Percentiles rank a stretch among this genome's conserved stretches.
These are phyloP conservation scores for Acrobasis consociella DNA, from an alignment of 2,888 invertebrate genomes.

Conservation along the genomic window DNA sequence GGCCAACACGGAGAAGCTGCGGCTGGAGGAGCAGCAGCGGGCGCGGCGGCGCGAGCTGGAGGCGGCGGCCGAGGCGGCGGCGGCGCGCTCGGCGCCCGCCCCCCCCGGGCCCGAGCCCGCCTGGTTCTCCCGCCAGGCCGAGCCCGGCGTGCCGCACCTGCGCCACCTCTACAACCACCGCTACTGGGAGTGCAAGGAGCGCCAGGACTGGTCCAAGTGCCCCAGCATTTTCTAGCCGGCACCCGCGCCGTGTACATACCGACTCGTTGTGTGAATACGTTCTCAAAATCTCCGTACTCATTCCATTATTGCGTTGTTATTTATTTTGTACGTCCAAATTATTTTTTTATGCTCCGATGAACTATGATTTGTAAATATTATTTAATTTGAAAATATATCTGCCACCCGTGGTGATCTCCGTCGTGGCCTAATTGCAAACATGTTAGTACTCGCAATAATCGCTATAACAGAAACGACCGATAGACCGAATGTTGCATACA, in stretches of 20 bases:
- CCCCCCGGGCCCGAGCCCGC: constrained; percentile 88
- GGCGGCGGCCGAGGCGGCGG: constrained; percentile 88
- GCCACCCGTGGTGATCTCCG: constrained; percentile 24
- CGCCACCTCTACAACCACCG: constrained; percentile 91
- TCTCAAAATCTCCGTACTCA: constrained; percentile 26
- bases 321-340: constrained; percentile 22
- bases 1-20: constrained; percentile 91
- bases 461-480: not conserved
- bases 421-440: constrained; percentile 41
- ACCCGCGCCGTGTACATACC: constrained; percentile 17
- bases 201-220: constrained; percentile 94
- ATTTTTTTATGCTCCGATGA: constrained; percentile 3
- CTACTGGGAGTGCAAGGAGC: constrained; percentile 96
- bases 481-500: constrained; percentile 29
- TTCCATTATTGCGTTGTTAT: constrained; percentile 27
- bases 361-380: constrained; percentile 41
- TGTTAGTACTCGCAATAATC: not conserved
- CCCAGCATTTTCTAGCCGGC: constrained; percentile 92
- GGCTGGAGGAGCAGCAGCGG: constrained; percentile 98
- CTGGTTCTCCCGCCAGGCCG: constrained; percentile 95
- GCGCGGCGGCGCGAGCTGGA: constrained; percentile 90
- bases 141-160: constrained; percentile 77
- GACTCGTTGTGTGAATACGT: constrained; percentile 21
- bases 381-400: constrained; percentile 41
- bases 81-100: constrained; percentile 84